These are phyloP conservation scores for Meda fulgida DNA, from an alignment of 2,797 vertebrate species.

Conservation along the genomic window DNA sequence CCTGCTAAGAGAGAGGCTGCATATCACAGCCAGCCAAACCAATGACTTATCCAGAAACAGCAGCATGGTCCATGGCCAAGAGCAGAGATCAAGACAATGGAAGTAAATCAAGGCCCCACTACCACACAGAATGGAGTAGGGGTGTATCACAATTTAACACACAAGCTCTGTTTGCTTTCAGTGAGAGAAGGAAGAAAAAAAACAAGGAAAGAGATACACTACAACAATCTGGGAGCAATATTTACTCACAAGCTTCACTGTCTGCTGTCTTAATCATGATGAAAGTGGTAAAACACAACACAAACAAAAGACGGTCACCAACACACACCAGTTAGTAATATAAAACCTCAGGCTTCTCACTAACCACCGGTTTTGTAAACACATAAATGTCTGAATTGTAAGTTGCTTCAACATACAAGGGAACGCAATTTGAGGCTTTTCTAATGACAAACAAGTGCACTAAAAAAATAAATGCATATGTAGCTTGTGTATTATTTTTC, in stretches of 20 bases:
- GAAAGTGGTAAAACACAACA: neutral
- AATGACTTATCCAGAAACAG: conserved; percentile 49
- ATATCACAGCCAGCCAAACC: conserved; percentile 47
- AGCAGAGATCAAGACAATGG: conserved; percentile 28
- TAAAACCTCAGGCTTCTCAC: neutral
- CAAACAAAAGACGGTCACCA: neutral
- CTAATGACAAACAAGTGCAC: neutral
- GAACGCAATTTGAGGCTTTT: neutral
- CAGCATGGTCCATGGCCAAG: conserved; percentile 25
- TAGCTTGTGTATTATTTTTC: neutral
- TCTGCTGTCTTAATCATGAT: conserved; percentile 8
- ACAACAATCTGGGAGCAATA: conserved; percentile 24
- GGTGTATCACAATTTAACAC: neutral
- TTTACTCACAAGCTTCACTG: conserved; percentile 28
- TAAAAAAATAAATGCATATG: neutral
- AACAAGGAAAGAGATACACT: neutral
- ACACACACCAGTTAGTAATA: conserved; percentile 3
- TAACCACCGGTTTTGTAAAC: conserved; percentile 2
- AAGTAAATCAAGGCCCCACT: conserved; percentile 8
- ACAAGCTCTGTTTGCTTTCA: neutral
- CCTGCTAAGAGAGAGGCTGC: conserved; percentile 46
- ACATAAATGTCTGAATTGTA: conserved; percentile 9
- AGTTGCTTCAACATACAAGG: neutral
- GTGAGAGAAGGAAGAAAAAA: conserved; percentile 7
- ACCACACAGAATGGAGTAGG: conserved; percentile 1